Evolutionary conservation across 2,797 vertebrate genomes (phyloP), one percentile per base, ranked within the genome.

Genomic region (Esox masquinongy): DNA sequence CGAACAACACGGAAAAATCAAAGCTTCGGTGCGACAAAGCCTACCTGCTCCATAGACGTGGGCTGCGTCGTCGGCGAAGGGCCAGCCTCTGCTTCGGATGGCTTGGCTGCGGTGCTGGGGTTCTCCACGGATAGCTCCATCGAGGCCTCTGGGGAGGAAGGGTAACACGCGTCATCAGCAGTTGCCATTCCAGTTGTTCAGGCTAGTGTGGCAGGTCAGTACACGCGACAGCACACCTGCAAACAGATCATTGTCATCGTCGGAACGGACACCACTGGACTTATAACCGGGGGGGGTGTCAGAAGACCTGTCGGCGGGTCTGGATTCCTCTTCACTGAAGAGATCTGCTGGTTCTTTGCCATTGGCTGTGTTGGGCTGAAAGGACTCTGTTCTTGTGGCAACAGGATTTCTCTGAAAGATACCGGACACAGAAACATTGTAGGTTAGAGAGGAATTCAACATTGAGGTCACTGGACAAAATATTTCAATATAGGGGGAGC

Each of bases 221-320:
- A 11, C 22, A 12, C 3, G 6, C 19, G 3, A 67, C 14, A 17
- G 31, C 24, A 86, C 78, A 95, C 97, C 97, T 86, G 95, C 94
- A 92, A 99, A 99, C 68, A 99, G 90, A 87, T 99, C 97, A 72
- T 94, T 94, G 75, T 97, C 96, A 22, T 96, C 95, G 68, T 96
- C 95, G 16, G 93, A 95, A 24, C 87, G 92, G 78, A 98, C 90
- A 4, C 97, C 97, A 0, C 98, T 99, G 80, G 96, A 92, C 80
- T 90, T 92, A 67, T 91, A 91, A 72, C 77, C 88, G 85, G 84
- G 73, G 5, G 73, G 43, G 0, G 77, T 79, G 83, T 29, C 56
- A 39, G 15, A 8, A 31, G 70, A 56, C 72, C 59, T 80, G 16
- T 51, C 61, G 68, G 71, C 34, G 43, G 73, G 66, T 78, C 77